Evolutionary conservation across 2,797 vertebrate species (phyloP), one percentile per base, ranked within the genome.

Genomic region (Rhinophrynus dorsalis): DNA sequence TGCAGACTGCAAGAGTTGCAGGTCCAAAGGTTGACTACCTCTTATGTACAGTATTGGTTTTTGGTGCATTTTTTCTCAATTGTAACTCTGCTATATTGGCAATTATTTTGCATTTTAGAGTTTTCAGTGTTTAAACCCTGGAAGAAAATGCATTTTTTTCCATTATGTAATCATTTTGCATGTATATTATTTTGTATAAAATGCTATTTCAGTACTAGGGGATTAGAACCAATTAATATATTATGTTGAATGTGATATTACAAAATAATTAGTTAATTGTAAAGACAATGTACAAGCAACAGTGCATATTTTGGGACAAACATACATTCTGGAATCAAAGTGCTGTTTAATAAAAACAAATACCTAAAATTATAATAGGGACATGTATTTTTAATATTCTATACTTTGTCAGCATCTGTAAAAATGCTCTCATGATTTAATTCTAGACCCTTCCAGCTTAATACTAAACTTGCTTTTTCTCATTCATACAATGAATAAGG

Each of bases 151-250:
- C 50, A 20, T 6, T 20, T 52, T 7, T 69, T 45, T 62, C 10
- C 32, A 20, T 27, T 48, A 21, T 52, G 47, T 59, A 38, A n/a
- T n/a, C 4, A 48, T 44, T 18, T 27, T 69, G 67, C 58, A 69
- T 69, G 57, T 68, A 68, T 68, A 37, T 62, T 54, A 62, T 62
- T 61, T 55, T 5, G 11, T 45, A 54, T 17, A 27, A 20, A 37
- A 18, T 48, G 44, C 8, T 21, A 17, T 15, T 11, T 8, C 9
- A 32, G 6, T 37, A 50, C 29, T 18, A n/a, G 42, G 44, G 47
- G 35, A 26, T 11, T n/a, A n/a, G 4, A 40, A 42, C 47, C 30
- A 7, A 61, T 69, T 45, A 20, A 37, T 54, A 50, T 20, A 18
- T 54, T 61, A 69, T 62, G 32, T 33, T 37, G 35, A 61, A 61